Conservation (phyloP, 64 coral and sea anemone species). For the Hydrozoanthus tunicans region DNA sequence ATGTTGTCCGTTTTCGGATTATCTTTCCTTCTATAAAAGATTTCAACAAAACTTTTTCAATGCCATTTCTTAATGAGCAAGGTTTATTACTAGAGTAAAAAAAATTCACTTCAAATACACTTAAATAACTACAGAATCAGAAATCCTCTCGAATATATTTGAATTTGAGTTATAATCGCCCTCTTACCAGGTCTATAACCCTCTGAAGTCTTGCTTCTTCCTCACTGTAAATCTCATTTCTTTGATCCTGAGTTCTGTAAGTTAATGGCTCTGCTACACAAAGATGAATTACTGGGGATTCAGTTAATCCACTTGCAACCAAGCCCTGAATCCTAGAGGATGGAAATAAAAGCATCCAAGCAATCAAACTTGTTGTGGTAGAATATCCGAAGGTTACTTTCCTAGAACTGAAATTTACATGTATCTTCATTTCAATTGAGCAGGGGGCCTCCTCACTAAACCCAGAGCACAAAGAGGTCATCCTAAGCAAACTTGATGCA, state of each 20-base stretch:
- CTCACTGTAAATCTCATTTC: slow-evolving; percentile 65
- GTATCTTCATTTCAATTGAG: too few relatives aligned
- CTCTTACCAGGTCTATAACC: slow-evolving; percentile 80
- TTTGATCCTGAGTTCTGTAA: slow-evolving; percentile 30
- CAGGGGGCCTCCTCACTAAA: too few relatives aligned
- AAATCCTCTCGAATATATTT: not conserved
- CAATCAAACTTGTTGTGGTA: not conserved
- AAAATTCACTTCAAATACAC: too few relatives aligned
- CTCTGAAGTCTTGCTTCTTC: slow-evolving; percentile 80
- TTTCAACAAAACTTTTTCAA: too few relatives aligned
- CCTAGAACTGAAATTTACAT: too few relatives aligned
- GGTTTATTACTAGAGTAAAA: too few relatives aligned
- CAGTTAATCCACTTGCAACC: slow-evolving; percentile 49
- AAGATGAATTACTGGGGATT: slow-evolving; percentile 88
- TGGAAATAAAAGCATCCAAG: not conserved
- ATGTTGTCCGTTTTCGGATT: too few relatives aligned
- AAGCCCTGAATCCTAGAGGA: slow-evolving; percentile 72
- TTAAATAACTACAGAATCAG: too few relatives aligned
- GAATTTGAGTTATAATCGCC: not conserved
- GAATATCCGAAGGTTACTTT: not conserved
- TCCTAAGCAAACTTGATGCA: too few relatives aligned
- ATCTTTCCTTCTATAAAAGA: too few relatives aligned
- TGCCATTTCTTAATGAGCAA: too few relatives aligned
- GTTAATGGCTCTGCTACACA: slow-evolving; percentile 41
- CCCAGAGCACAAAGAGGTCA: too few relatives aligned